Base-by-base conservation (phyloP, 2,797 vertebrate species). In the Neostethus bicornis region DNA sequence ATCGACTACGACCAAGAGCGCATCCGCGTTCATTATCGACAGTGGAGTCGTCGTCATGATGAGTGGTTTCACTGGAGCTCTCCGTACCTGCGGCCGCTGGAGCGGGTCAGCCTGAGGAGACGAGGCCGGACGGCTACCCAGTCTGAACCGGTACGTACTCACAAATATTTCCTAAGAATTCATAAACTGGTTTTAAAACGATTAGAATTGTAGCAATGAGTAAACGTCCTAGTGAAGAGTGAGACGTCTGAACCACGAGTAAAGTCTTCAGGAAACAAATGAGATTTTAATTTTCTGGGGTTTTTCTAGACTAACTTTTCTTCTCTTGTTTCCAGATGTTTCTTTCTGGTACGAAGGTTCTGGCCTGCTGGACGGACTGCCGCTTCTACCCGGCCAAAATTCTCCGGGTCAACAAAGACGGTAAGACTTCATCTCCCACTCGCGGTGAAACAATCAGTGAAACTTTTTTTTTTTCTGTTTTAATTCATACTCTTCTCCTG, bases 351-450 rank as follows among this genome's bases (percentile, higher is more conserved):
- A 86, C 92, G 8, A 94, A 93, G 64, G 95, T 96, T 7, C 81
- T 96, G 90, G 95, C 95, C n/a, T 95, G 95, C 85, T 96, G 95
- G 95, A 95, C 95, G 20, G 95, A 96, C 85, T 96, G 95, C 84
- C 93, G 94, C 42, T 96, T 96, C 89, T 96, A 96, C 56, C 94
- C 95, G 2, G 95, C 95, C 75, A 96, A 92, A 90, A 93, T 96
- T 79, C 92, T 93, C 73, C 75, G 91, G 13, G 92, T 95, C 80
- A 94, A 95, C 89, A 95, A 91, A 62, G 94, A 96, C 38, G 94
- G 95, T 96, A 92, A 82, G 81, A 19, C 25, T 62, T 28, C 10
- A 46, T n/a, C 25, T 42, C 25, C 32, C 5, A 37, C 28, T 19
- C 0, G 21, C 28, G 11, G 26, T 10, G 17, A 12, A 25, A 12